phyloP scores from a whole-genome alignment of 2,888 invertebrate species.

The Rhingia rostrata region DNA sequence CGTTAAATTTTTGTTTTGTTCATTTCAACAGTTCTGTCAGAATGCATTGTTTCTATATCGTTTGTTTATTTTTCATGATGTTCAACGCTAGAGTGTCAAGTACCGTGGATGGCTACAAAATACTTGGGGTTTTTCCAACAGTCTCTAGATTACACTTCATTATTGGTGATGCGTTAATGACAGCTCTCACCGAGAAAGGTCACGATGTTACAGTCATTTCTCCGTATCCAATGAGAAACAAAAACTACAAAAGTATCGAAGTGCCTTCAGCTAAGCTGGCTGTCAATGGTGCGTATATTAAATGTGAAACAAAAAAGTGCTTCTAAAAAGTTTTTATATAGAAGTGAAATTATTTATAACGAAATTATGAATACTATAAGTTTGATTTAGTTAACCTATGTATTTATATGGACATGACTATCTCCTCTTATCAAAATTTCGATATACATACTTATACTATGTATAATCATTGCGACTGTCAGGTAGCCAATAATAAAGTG shows the following conservation, averaged over 20 bases:
- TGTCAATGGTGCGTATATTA: slow-evolving; percentile 30
- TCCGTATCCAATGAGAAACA: slow-evolving; percentile 56
- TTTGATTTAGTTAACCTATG: too few species aligned
- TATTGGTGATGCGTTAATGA: slow-evolving; percentile 61
- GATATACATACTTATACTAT: too few species aligned
- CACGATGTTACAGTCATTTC: slow-evolving; percentile 62
- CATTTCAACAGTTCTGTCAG: not conserved
- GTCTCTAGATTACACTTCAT: slow-evolving; percentile 60
- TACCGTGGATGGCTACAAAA: slow-evolving; percentile 41
- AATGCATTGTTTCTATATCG: not conserved
- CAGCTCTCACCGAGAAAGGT: slow-evolving; percentile 35
- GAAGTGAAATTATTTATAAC: too few species aligned
- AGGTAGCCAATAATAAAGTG: too few species aligned
- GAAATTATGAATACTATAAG: too few species aligned
- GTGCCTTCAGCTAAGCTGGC: slow-evolving; percentile 13
- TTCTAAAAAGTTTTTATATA: too few species aligned
- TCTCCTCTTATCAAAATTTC: too few species aligned
- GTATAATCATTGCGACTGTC: too few species aligned
- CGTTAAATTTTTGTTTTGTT: not conserved
- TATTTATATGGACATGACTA: too few species aligned
- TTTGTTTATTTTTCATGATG: slow-evolving; percentile 10
- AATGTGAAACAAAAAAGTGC: not conserved
- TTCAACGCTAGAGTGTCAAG: not conserved
- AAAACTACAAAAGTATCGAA: slow-evolving; percentile 45
- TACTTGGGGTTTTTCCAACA: slow-evolving; percentile 59